Base-by-base conservation (phyloP, 1,140 invertebrate genomes). In the Forficula auricularia region DNA sequence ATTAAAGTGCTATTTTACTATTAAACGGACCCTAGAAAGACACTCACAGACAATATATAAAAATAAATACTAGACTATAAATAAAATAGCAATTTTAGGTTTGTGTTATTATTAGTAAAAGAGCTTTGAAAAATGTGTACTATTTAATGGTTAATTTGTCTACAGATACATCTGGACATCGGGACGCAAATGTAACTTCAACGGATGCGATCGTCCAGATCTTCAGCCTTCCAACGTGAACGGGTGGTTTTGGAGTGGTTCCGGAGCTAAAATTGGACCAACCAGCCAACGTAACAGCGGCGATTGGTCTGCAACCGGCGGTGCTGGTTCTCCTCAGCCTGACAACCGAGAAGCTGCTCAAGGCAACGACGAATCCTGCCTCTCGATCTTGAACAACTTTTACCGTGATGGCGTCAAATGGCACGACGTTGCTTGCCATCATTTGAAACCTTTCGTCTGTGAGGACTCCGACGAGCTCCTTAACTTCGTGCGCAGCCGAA, bases 231-330 rank as follows among this genome's bases (percentile, higher is more conserved):
- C 79, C 40, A 84, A 89, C 54, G 67, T 87, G 30, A 89, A 89
- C 61, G 86, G 86, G 46, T 89, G 85, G 85, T 90, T 90, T 72
- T 90, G 85, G 85, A 85, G 82, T 13, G 86, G 85, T 44, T 87
- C 82, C 1, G 83, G 83, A 7, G 83, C 78, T 35, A 87, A 88
- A 63, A 84, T 90, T 49, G 83, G 84, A 34, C 75, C 84, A 30
- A 88, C 83, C 15, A 84, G 78, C 19, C 80, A 87, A 58, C 70
- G 83, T 42, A 86, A 86, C 59, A 76, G 80, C 30, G 84, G 84
- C 10, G 84, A 87, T 55, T 90, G 86, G 86, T 85, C 81, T 49
- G 64, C 69, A 49, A 89, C 83, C 27, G 85, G 85, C 36, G 85
- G 84, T 41, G 85, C 77, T 52, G 79, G 82, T 27, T 78, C 82